Evolutionary conservation across 2,888 invertebrate genomes (phyloP), one percentile per base, ranked within the genome.

Genomic region (Fabriciana adippe): DNA sequence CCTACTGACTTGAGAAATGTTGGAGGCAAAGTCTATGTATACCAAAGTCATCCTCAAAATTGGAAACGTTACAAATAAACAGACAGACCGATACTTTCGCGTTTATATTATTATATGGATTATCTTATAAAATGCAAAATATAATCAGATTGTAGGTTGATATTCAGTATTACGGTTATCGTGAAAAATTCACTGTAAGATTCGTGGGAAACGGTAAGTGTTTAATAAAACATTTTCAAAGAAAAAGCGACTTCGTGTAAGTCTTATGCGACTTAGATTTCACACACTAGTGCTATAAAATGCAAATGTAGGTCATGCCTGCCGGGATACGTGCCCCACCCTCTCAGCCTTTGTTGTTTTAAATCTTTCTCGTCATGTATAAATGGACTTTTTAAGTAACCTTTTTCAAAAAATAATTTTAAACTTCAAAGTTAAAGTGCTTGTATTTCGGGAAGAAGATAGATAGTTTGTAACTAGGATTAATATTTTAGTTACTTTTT

Each of bases 281-380:
- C 56, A 56, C 50, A 59, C 31, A n/a, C 55, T 64, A 18, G 56
- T 55, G 59, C 45, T 59, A 21, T 54, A 65, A 53, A 65, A 64
- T 64, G 57, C 26, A 63, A 60, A 68, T 66, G 59, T 68, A 68
- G 68, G 68, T 68, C 68, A 60, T 11, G 66, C 66, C 66, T 66
- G 48, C 55, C 63, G 26, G 45, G 57, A 51, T 57, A 53, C 55
- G 56, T 21, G 64, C 64, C 61, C 61, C 66, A 55, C 66, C 66
- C 66, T 66, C 48, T 15, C 55, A 35, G 50, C 57, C 57, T 64
- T 59, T 68, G 66, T 68, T 60, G 54, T 60, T 54, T 48, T 54
- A 60, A 64, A 41, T 41, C 35, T 41, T 41, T 51, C 45, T 59
- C 54, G 45, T 35, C 26, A 31, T 50, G 50, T 50, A 14, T 64